Evolutionary conservation across 2,888 invertebrate genomes (phyloP), one percentile per base, ranked within the genome.

Genomic region (Hydroisotoma schaefferi): DNA sequence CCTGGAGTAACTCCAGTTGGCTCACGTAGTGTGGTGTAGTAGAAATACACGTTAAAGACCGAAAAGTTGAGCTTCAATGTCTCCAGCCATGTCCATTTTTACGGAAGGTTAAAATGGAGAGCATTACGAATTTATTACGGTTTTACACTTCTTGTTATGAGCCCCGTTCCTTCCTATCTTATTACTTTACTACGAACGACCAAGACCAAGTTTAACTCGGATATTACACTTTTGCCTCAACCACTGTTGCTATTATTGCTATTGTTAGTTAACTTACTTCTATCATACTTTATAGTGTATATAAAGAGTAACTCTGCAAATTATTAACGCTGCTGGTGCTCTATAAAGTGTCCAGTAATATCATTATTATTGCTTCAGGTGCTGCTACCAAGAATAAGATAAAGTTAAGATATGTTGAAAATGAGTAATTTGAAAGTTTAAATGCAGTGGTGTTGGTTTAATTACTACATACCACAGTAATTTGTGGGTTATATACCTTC

Each of bases 81-180:
- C 46, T 46, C 46, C 46, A 46, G 46, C 46, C 20, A 46, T 46
- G 55, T 62, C 62, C 62, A 55, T 61, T 62, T 61, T 55, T 62
- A 58, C 52, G 51, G 62, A 57, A 62, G 58, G 62, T 62, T 62
- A 58, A 62, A 62, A 58, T 62, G 58, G 58, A 58, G 55, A 55
- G 59, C 63, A 63, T 63, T 63, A 63, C 63, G 59, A 63, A 59
- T 63, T 63, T 63, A 63, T 59, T 63, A 63, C 59, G 63, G 63
- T 59, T 59, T 63, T 59, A 63, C 59, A 58, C 62, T 51, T 52
- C 61, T 49, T 57, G 53, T 63, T 63, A 63, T 63, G 63, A 53
- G 55, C 23, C n/a, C 40, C n/a, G 20, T 40, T 40, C 40, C 40
- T 40, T 40, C 40, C 40, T 40, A 40, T 40, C 40, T 5, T 40